phyloP scores from a whole-genome alignment of 2,113 vertebrate species.

The Microcebus jonahi region DNA sequence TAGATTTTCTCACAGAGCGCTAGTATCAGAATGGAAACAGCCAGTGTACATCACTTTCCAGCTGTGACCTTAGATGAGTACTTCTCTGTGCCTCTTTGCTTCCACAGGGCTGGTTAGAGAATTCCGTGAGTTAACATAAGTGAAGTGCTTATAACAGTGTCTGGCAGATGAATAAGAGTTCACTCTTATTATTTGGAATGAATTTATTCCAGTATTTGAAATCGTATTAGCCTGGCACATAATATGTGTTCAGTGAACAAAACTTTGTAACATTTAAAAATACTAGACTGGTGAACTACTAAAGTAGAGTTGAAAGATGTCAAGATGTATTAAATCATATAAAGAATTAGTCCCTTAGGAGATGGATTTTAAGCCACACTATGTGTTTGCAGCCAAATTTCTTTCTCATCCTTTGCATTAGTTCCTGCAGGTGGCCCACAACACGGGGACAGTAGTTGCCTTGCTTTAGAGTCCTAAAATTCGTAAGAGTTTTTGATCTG shows the following conservation, averaged over 20 bases:
- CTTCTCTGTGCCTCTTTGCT: neutral
- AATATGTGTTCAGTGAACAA: neutral
- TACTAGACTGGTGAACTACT: neutral
- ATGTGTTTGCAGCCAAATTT: neutral
- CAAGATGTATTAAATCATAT: neutral
- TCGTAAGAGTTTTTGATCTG: neutral
- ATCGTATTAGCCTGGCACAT: neutral
- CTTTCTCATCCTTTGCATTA: neutral
- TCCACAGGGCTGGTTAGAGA: neutral
- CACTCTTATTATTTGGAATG: neutral
- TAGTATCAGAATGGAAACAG: neutral
- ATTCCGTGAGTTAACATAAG: neutral
- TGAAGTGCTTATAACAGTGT: neutral
- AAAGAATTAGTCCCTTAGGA: neutral
- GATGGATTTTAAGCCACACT: neutral
- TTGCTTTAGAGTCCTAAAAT: neutral
- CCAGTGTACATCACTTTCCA: rapidly evolving
- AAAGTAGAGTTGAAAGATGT: neutral
- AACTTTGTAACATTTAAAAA: neutral
- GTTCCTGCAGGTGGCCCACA: neutral
- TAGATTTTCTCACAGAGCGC: neutral
- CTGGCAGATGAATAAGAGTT: neutral
- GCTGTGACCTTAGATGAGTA: neutral
- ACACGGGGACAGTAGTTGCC: neutral
- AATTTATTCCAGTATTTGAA: neutral